Evolutionary conservation across 2,113 vertebrate genomes (phyloP).

Genomic region (Lucifuga dentata): DNA sequence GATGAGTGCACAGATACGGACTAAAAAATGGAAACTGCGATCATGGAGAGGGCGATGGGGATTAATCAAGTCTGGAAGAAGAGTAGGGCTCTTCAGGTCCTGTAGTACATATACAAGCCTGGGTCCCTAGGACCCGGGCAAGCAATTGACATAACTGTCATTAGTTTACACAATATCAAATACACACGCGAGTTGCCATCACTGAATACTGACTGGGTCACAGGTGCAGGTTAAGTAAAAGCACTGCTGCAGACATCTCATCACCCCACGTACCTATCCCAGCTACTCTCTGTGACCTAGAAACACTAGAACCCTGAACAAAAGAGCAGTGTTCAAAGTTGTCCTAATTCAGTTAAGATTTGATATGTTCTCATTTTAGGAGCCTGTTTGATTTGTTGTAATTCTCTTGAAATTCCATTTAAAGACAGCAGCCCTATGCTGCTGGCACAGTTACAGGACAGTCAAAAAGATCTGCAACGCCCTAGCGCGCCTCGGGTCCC

Average conservation of each 20-base stretch:
- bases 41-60: slow-evolving; percentile 69
- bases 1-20: slow-evolving; percentile 79
- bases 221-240: slow-evolving; percentile 32
- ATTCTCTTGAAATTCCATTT: slow-evolving; percentile 52
- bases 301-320: slow-evolving; percentile 48
- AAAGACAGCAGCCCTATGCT: slow-evolving; percentile 39
- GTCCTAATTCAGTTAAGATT: slow-evolving; percentile 45
- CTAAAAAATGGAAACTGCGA: slow-evolving; percentile 75
- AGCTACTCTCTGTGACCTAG: slow-evolving; percentile 35
- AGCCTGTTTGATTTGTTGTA: slow-evolving; percentile 62
- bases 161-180: slow-evolving; percentile 49
- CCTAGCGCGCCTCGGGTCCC: slow-evolving; percentile 62
- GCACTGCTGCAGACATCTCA: slow-evolving; percentile 19
- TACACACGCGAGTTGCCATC: slow-evolving; percentile 19
- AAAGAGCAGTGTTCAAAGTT: slow-evolving; percentile 47
- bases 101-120: slow-evolving; percentile 32
- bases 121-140: slow-evolving; percentile 27
- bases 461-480: slow-evolving; percentile 48
- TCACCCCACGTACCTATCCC: slow-evolving; percentile 2
- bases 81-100: slow-evolving; percentile 55
- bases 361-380: slow-evolving; percentile 45
- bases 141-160: slow-evolving; percentile 22
- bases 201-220: slow-evolving; percentile 36
- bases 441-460: slow-evolving; percentile 45
- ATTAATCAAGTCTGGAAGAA: slow-evolving; percentile 79